Evolutionary conservation across 2,888 invertebrate genomes (phyloP).

Genomic region (Tetragonula carbonaria): DNA sequence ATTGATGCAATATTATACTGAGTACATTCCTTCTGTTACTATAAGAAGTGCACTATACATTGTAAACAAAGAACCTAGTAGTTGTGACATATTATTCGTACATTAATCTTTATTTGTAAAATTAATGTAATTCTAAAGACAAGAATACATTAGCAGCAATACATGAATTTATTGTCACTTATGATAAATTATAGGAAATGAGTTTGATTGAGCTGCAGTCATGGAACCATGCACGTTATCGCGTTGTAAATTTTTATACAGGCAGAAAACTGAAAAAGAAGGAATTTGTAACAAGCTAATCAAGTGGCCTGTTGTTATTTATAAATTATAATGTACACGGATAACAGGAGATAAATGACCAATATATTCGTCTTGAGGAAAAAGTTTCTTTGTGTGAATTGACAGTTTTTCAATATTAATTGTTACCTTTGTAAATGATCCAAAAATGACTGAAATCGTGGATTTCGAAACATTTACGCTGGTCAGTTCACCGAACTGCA

Average conservation of each 20-base stretch:
- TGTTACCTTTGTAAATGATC: constrained; percentile 9
- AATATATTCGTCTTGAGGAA: constrained; percentile 1
- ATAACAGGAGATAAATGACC: constrained; percentile 18
- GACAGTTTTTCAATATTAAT: constrained; percentile 13
- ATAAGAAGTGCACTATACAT: constrained; percentile 18
- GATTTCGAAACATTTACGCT: constrained; percentile 16
- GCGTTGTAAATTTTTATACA: constrained; percentile 33
- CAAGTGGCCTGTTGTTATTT: constrained; percentile 27
- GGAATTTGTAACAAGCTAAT: constrained; percentile 20
- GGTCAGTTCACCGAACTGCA: constrained; percentile 29
- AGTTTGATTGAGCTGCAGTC: constrained; percentile 16
- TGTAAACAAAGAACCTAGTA: constrained; percentile 10
- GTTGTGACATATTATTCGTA: constrained; percentile 2
- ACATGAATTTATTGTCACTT: constrained; percentile 4
- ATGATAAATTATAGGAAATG: constrained; percentile 23
- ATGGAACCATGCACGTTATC: neutral
- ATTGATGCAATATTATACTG: constrained; percentile 13
- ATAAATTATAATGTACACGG: constrained; percentile 29
- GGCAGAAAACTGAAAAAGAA: neutral
- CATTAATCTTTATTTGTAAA: neutral
- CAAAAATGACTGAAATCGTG: neutral
- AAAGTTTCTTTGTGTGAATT: neutral
- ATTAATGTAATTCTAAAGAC: neutral
- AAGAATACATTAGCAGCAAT: neutral
- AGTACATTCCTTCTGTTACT: constrained; percentile 35